Evolutionary conservation across 2,888 invertebrate species (phyloP), one percentile per base, ranked within the genome.

Genomic region (Mythimna loreyi): DNA sequence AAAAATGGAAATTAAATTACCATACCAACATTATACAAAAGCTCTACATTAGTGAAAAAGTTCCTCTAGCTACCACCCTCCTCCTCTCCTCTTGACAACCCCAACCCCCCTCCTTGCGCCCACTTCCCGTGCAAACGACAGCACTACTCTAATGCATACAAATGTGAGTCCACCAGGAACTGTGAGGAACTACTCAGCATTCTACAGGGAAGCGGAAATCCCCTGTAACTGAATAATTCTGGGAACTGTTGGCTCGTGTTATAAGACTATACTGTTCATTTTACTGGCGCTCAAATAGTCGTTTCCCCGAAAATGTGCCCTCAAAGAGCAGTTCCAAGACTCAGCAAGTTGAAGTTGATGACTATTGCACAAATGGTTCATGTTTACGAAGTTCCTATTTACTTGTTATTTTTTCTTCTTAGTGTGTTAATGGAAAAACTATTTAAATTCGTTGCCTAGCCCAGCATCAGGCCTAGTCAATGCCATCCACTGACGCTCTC

Each of bases 101-200:
- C 53, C 16, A 50, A 0, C 7, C 33, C 53, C n/a, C 55, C 1
- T 7, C 33, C 1, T 2, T 23, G 16, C 40, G 16, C 16, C 53
- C 55, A 13, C 36, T 53, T 30, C 21, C 11, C 52, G 49, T 59
- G 52, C 69, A 25, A 61, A 61, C 55, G 50, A 52, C 45, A 50
- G 11, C 52, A 25, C 49, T 65, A 63, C 40, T 33, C 33, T 70
- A 79, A 79, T 78, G 79, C 77, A 78, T 78, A 79, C 75, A 75
- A 78, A 78, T 78, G 66, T 33, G 25, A 45, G 50, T 52, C 28
- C 45, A 13, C 45, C 40, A 47, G 40, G 53, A 40, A 75, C 49
- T 75, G 53, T 57, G 65, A 66, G 45, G 25, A 74, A 60, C 65
- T 63, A 62, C 69, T 77, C 69, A 49, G n/a, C 55, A 74, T 62